These are phyloP conservation scores for Uropsilus gracilis DNA, from an alignment of 2,113 vertebrate species.

Conservation along the genomic window DNA sequence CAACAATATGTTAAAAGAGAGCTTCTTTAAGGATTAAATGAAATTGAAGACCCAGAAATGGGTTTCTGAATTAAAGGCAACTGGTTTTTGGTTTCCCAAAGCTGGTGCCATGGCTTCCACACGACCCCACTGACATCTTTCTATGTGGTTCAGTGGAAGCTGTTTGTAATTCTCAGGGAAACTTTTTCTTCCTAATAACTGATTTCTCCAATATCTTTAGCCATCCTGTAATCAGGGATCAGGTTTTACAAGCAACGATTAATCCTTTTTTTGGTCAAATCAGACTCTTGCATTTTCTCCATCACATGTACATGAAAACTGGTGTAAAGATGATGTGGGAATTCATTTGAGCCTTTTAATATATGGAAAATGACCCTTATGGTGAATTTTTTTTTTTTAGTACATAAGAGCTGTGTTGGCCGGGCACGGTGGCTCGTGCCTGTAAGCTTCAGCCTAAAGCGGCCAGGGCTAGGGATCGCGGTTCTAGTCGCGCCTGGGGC, in stretches of 20 bases:
- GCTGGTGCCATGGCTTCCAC: not conserved
- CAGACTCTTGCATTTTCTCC: not conserved
- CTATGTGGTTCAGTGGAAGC: not conserved
- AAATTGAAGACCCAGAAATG: not conserved
- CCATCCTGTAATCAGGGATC: not conserved
- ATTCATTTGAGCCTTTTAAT: not conserved
- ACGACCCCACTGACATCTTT: not conserved
- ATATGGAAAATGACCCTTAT: not conserved
- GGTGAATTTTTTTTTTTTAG: not conserved
- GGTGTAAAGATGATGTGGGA: not conserved
- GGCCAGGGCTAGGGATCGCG: no score
- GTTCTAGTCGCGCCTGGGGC: no score
- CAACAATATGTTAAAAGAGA: not conserved
- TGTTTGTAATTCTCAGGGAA: not conserved
- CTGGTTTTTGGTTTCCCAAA: conserved; percentile 26
- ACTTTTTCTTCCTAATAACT: not conserved
- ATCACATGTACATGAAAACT: not conserved
- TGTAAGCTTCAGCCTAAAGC: no score
- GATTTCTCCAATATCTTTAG: not conserved
- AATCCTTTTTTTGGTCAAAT: not conserved
- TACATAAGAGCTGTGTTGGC: not conserved
- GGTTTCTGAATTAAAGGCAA: not conserved
- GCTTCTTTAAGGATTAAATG: not conserved
- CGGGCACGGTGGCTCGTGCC: no score
- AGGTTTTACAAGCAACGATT: not conserved